A percentile compares a stretch with the other conserved stretches of the same genome.
Evolutionary conservation across 92 coral and sea anemone species (phyloP).

Genomic region (Phymanthus crucifer): DNA sequence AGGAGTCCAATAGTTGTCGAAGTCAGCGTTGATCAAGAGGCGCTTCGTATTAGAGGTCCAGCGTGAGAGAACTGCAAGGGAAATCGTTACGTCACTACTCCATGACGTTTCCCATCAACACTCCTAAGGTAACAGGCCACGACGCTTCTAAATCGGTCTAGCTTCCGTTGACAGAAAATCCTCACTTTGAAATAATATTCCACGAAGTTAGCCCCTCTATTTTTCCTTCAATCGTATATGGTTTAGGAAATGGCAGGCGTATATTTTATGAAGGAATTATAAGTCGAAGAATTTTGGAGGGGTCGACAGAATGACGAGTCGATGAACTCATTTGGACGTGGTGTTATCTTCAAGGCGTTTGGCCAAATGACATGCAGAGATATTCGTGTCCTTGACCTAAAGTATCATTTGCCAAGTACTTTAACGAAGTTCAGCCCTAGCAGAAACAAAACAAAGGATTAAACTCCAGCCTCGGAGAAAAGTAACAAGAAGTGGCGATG

Average conservation of each 20-base stretch:
- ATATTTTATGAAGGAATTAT: neutral
- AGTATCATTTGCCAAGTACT: slow-evolving; percentile 9
- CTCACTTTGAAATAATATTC: neutral
- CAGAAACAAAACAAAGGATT: slow-evolving; percentile 7
- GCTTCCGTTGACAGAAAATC: slow-evolving; percentile 22
- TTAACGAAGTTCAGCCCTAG: neutral
- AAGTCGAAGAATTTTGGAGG: neutral
- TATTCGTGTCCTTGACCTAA: slow-evolving; percentile 12
- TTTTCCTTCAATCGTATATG: neutral
- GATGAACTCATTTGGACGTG: neutral
- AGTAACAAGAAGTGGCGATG: neutral
- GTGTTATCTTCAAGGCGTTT: slow-evolving; percentile 5
- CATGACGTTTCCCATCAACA: slow-evolving; percentile 30
- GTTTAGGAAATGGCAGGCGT: neutral
- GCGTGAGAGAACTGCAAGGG: slow-evolving; percentile 3
- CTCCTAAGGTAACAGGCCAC: slow-evolving; percentile 6
- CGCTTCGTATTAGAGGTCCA: slow-evolving; percentile 12
- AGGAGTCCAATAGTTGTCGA: neutral
- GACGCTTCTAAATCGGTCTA: neutral
- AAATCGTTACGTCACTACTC: slow-evolving; percentile 16
- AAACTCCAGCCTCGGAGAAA: neutral
- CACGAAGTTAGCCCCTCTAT: neutral
- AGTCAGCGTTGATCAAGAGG: neutral
- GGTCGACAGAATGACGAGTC: neutral
- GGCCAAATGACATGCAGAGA: slow-evolving; percentile 20